Evolutionary conservation across 2,888 invertebrate genomes (phyloP), one percentile per base, ranked within the genome.

Genomic region (Polyploca ridens): DNA sequence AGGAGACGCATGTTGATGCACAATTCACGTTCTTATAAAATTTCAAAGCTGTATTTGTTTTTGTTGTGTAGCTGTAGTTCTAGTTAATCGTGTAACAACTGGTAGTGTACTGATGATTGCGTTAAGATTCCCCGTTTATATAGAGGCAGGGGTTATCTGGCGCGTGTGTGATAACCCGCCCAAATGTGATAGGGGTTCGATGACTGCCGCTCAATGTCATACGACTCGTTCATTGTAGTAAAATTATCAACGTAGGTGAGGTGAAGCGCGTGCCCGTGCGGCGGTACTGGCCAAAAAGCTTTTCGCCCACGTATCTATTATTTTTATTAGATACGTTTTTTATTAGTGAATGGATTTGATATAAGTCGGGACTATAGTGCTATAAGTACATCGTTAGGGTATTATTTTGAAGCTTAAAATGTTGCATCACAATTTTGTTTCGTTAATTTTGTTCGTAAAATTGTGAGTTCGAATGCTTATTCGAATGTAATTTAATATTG

Each of bases 171-270:
- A 91, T 92, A 90, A 90, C 89, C 87, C 85, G 73, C 88, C 90
- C 62, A 91, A 92, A 84, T 79, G 79, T 74, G 86, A 85, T 85
- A 84, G 64, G 33, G 82, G 93, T 92, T 93, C 93, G 91, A 90
- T 93, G 93, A 93, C 92, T 91, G 91, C 70, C 67, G 66, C 77
- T 86, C 93, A 93, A 93, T 93, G 92, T 93, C 93, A 91, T 79
- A 76, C 76, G 16, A 49, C 19, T 54, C 54, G 71, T 72, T 69
- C 82, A 83, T 85, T 83, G 83, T 91, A 91, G 91, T 93, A 93
- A 92, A 91, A 84, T 91, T 90, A 92, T 91, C 91, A 75, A 73
- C 79, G 77, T 81, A 76, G 78, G 41, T 38, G 11, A 38, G 60
- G 41, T 35, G 5, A 6, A 61, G 61, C 41, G 41, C 61, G 41